Conservation (phyloP, 2,113 vertebrate genomes). For the Corythornis cristatus region DNA sequence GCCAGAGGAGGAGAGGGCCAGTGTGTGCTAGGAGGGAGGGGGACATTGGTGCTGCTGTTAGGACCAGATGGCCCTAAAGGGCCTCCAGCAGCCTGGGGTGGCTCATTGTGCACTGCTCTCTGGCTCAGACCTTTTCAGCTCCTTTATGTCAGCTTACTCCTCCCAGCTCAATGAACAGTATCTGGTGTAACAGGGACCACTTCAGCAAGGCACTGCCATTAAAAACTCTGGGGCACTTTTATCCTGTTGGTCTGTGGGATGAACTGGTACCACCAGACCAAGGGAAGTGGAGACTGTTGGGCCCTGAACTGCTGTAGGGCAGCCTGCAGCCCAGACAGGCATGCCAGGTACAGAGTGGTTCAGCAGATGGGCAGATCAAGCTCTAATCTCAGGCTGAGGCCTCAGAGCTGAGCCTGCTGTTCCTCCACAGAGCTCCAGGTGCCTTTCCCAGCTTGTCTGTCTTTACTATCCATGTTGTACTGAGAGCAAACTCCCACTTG, state of each 20-base stretch:
- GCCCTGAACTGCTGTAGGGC: background rate
- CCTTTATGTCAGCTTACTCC: background rate
- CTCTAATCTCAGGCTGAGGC: background rate
- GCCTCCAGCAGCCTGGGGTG: background rate
- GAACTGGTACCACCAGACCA: background rate
- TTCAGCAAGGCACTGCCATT: background rate
- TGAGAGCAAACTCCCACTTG: background rate
- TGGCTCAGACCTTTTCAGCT: background rate
- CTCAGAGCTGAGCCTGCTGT: background rate
- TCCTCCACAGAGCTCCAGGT: background rate
- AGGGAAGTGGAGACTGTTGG: background rate
- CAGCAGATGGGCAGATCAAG: background rate
- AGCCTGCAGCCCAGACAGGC: background rate
- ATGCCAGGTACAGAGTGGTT: background rate
- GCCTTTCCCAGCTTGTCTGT: background rate
- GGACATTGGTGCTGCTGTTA: background rate
- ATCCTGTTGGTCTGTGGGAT: background rate
- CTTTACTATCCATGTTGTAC: background rate
- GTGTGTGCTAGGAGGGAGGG: background rate
- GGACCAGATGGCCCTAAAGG: constrained; percentile 28
- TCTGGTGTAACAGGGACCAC: background rate
- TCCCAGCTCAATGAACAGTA: background rate
- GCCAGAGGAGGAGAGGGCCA: background rate
- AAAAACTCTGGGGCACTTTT: background rate
- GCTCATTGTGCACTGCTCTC: background rate